These are phyloP conservation scores for Auanema sp. DNA, from an alignment of 2,888 invertebrate genomes.

Conservation along the genomic window DNA sequence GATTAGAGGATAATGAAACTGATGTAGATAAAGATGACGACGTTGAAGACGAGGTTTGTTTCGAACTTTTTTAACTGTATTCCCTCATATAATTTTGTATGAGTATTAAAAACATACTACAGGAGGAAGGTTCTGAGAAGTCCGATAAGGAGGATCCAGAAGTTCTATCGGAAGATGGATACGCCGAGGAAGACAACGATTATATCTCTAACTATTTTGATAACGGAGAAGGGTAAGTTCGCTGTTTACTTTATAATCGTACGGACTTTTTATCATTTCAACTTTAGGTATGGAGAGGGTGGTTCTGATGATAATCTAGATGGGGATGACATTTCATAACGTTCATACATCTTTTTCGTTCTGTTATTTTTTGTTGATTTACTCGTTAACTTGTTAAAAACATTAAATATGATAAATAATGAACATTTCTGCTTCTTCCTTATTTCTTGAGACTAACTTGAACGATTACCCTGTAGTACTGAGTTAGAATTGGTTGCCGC, in stretches of 20 bases:
- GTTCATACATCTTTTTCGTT: constrained; percentile 19
- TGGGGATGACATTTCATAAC: constrained; percentile 45
- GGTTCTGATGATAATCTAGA: constrained; percentile 57
- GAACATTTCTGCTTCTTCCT: too few relatives aligned
- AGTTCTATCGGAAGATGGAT: constrained; percentile 55
- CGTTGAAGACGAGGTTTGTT: constrained; percentile 23
- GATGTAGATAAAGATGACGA: constrained; percentile 26
- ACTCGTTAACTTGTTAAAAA: constrained; percentile 10
- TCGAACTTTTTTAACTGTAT: too few relatives aligned
- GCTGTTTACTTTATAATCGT: neutral
- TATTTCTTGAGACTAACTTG: too few relatives aligned
- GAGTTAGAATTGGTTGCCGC: too few relatives aligned
- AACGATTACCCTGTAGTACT: too few relatives aligned
- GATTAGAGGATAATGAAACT: constrained; percentile 24
- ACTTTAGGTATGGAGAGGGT: constrained; percentile 39
- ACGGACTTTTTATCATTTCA: too few relatives aligned
- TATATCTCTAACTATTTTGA: constrained; percentile 61
- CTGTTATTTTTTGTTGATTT: constrained; percentile 13
- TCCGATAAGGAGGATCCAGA: constrained; percentile 30
- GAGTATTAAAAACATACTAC: too few relatives aligned
- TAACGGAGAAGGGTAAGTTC: constrained; percentile 55
- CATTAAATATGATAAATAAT: neutral
- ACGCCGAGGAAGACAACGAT: constrained; percentile 61
- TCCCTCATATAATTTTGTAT: too few relatives aligned
- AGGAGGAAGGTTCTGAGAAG: constrained; percentile 36